Percentiles rank a stretch among this genome's conserved stretches.
phyloP scores from a whole-genome alignment of 2,797 vertebrate genomes.

The Nyctalus aviator region DNA sequence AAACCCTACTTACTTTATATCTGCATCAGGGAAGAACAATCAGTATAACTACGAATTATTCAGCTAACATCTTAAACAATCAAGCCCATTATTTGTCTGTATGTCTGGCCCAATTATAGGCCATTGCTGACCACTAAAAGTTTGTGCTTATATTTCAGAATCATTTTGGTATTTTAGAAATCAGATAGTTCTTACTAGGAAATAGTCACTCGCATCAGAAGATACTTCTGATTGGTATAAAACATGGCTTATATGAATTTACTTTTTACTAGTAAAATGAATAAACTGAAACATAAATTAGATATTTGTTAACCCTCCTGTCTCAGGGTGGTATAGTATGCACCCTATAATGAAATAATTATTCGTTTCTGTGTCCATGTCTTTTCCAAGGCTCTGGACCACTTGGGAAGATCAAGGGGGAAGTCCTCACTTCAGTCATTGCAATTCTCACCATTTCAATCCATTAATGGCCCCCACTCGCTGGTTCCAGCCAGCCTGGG shows the following conservation, averaged over 20 bases:
- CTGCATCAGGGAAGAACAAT: neutral
- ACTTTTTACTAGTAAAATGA: conserved; percentile 63
- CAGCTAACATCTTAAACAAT: neutral
- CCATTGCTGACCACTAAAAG: neutral
- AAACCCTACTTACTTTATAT: neutral
- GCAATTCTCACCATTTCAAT: neutral
- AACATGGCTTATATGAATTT: conserved; percentile 52
- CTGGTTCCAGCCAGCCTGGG: neutral
- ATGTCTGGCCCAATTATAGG: neutral
- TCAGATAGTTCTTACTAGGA: conserved; percentile 20
- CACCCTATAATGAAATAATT: neutral
- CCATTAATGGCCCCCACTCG: neutral
- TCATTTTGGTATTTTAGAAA: neutral
- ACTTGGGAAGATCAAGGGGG: neutral
- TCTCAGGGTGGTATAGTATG: neutral
- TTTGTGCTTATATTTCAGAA: neutral
- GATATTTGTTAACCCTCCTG: conserved; percentile 45
- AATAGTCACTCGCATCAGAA: conserved; percentile 9
- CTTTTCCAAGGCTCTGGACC: neutral
- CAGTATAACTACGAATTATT: neutral
- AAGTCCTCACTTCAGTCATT: neutral
- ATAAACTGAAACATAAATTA: conserved; percentile 61
- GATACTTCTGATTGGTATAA: conserved; percentile 65
- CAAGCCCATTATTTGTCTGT: neutral
- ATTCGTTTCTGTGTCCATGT: neutral